Base-by-base conservation (phyloP, 1,140 invertebrate genomes). In the Zaprionus ornatus region DNA sequence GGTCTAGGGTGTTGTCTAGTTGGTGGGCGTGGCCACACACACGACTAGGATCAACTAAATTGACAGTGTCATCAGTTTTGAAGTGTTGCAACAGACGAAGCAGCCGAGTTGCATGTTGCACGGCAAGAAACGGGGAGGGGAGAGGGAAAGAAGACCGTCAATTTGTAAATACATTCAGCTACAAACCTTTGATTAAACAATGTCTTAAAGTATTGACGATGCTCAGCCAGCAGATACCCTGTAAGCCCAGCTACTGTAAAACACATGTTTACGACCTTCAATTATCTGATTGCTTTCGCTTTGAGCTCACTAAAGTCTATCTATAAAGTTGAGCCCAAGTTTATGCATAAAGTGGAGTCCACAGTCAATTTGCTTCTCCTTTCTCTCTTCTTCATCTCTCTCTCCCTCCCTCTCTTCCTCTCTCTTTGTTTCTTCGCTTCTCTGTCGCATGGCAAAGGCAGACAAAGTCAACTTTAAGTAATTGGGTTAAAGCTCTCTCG, bases 41-140 rank as follows among this genome's bases (percentile, higher is more conserved):
- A 56, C 70, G 35, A 66, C 32, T 40, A 32, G 52, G 54, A 66
- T 29, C 73, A 74, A 70, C 82, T 67, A 74, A 84, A 84, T 85
- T 84, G 82, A 85, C 82, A 84, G 82, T 85, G 82, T 85, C 82
- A 84, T 84, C 82, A 84, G 69, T 85, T 85, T 74, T 85, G 77
- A 84, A 84, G 81, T 84, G 81, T 61, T 54, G 65, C 74, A 65
- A 48, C 55, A 48, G 25, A 32, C 42, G 54, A 45, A 32, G 25
- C 40, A 35, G 12, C 40, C 40, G 6, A 17, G 54, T 45, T 57
- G 54, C 35, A 66, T 45, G 62, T 19, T 60, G 45, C 25, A 52
- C 17, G 32, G 21, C 17, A 61, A 19, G 19, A 52, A 13, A 2
- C 3, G 15, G 42, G 25, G 13, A n/a, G 35, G 25, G 37, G 15